Conservation (phyloP, 2,113 vertebrate genomes). For the Pampusana beccarii region DNA sequence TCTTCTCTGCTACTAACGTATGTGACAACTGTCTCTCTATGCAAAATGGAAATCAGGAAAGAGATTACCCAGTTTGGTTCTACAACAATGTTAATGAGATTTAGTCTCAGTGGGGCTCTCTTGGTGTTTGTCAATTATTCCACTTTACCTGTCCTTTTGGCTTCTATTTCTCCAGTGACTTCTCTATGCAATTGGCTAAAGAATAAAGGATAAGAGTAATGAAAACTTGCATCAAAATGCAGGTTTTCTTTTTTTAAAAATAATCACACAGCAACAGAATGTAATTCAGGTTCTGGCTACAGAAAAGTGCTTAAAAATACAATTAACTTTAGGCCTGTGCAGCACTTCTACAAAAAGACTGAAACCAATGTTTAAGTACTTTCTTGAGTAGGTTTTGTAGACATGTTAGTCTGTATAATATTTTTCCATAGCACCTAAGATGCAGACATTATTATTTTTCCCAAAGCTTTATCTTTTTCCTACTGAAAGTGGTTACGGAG, state of each 20-base stretch:
- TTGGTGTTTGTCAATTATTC: not conserved
- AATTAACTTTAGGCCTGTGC: not conserved
- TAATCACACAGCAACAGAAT: not conserved
- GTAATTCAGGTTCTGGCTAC: not conserved
- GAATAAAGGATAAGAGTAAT: not conserved
- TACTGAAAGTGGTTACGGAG: not conserved
- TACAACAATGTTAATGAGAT: constrained; percentile 10
- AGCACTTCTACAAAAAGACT: not conserved
- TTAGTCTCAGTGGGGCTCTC: not conserved
- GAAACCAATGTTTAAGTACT: not conserved
- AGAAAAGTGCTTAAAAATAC: not conserved
- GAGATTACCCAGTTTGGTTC: not conserved
- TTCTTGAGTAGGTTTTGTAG: not conserved
- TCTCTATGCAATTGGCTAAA: not conserved
- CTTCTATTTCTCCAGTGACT: constrained; percentile 39
- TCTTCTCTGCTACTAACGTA: not conserved
- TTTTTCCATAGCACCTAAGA: not conserved
- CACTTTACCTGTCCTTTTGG: constrained; percentile 45
- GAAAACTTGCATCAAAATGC: constrained; percentile 3
- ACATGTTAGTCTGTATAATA: not conserved
- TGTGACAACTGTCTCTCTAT: not conserved
- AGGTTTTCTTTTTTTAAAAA: not conserved
- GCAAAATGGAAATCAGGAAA: not conserved
- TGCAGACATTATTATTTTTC: not conserved
- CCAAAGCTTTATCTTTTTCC: not conserved